Base-by-base conservation (phyloP, 2,888 invertebrate genomes). In the Phrixothrix hirtus region DNA sequence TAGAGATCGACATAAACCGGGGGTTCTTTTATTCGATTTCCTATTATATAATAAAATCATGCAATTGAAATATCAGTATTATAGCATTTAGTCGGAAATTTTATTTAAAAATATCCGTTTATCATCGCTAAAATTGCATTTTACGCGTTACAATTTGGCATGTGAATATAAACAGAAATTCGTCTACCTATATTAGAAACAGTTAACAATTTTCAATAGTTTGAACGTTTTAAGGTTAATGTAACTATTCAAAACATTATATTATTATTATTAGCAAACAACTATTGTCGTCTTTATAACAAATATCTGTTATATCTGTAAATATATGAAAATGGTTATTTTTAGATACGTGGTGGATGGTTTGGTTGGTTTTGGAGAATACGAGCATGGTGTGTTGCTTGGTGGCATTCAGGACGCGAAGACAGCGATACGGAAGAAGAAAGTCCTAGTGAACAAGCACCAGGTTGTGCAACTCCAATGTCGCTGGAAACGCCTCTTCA, bases 351-450 rank as follows among this genome's bases (percentile, higher is more conserved):
- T 73, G 78, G 78, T 11, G 73, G 71, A 14, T 70, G 68, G 66
- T 59, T 72, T 26, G 66, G 72, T 12, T 50, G 73, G 14, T 47
- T 52, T 29, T 70, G 69, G 65, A 65, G 74, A 35, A 64, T 88
- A 44, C 77, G 85, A 56, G 85, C 86, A 58, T 91, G 91, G 92
- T 92, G 92, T 74, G 83, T 90, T 47, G 91, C 91, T 69, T 92
- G 92, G 92, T 92, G 91, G 91, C 90, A 91, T 74, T 91, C 91
- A 9, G 92, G 92, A 0, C 81, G 90, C 26, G 91, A 92, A 56
- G 91, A 92, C 67, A 81, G 86, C 57, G 88, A 88, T 64, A 89
- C 88, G 58, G 88, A 86, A 63, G 88, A 83, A 73, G 93, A 93
- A 70, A 86, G 87, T 69, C 83, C 86, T 58, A 86, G 92, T 67